Conservation (phyloP, 2,888 invertebrate species). For the Cerastoderma edule region DNA sequence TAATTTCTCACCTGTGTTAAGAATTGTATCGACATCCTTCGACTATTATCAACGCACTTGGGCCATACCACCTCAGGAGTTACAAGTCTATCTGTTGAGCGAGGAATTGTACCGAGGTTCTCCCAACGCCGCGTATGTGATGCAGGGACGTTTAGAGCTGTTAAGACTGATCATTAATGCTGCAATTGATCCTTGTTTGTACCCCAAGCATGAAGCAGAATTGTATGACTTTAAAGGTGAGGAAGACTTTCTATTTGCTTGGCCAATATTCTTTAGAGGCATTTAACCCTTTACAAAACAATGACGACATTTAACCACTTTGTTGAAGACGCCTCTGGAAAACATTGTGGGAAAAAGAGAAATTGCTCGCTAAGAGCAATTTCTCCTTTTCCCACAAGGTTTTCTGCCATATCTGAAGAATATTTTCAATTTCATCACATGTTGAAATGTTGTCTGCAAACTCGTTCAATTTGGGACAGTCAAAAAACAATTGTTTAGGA, state of each 20-base stretch:
- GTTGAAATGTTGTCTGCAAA: too few species aligned
- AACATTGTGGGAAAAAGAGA: background rate
- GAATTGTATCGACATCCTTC: conserved; percentile 41
- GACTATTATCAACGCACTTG: conserved; percentile 47
- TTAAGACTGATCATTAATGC: conserved; percentile 48
- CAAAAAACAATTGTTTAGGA: too few species aligned
- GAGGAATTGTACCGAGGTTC: conserved; percentile 7
- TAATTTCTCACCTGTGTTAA: conserved; percentile 29
- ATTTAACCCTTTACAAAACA: too few species aligned
- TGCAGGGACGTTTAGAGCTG: conserved; percentile 34
- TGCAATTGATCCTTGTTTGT: conserved; percentile 42
- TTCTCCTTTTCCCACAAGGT: conserved; percentile 9
- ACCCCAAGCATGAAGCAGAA: conserved; percentile 18
- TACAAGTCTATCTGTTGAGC: conserved; percentile 14
- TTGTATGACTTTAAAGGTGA: conserved; percentile 10
- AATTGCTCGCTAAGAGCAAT: background rate
- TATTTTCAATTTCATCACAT: too few species aligned
- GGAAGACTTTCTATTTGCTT: background rate
- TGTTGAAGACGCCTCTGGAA: too few species aligned
- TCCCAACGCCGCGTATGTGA: too few species aligned
- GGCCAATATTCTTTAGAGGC: too few species aligned
- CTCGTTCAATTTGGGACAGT: too few species aligned
- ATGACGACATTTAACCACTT: too few species aligned
- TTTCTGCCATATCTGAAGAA: too few species aligned
- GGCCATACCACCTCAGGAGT: conserved; percentile 42